phyloP scores from a whole-genome alignment of 2,888 invertebrate species.

The Drosophila borborema region DNA sequence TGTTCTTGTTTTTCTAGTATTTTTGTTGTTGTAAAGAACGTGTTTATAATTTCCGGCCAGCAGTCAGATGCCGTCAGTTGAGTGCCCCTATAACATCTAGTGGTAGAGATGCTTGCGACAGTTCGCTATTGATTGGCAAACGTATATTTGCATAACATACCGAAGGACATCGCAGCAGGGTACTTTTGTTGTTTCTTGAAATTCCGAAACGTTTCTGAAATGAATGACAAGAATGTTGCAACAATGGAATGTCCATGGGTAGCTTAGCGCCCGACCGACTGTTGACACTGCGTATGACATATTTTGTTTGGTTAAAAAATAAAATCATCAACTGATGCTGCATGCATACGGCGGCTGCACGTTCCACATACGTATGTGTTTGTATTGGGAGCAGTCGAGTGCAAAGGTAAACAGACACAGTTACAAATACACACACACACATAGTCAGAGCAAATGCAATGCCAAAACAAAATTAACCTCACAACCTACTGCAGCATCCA shows the following conservation, averaged over 20 bases:
- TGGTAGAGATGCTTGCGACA: constrained; percentile 33
- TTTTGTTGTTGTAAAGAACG: constrained; percentile 44
- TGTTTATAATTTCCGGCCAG: constrained; percentile 70
- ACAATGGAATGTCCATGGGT: constrained; percentile 5
- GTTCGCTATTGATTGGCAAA: constrained; percentile 56
- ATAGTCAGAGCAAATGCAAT: constrained; percentile 55
- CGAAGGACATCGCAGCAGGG: constrained; percentile 7
- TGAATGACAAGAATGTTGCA: constrained; percentile 3
- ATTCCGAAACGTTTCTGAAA: constrained; percentile 8
- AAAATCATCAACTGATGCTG: constrained; percentile 51
- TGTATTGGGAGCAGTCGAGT: constrained; percentile 71
- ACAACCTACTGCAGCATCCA: constrained; percentile 69
- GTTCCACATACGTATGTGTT: constrained; percentile 13
- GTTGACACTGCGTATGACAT: constrained; percentile 58
- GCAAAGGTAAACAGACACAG: constrained; percentile 67
- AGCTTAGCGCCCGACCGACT: constrained; percentile 2
- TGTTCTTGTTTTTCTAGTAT: constrained; percentile 4
- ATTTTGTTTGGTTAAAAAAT: constrained; percentile 63
- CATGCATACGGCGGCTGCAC: constrained; percentile 4
- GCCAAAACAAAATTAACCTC: constrained; percentile 74
- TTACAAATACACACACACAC: constrained; percentile 27
- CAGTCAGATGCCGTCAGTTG: constrained; percentile 32
- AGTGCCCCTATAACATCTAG: constrained; percentile 12
- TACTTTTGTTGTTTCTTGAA: neutral
- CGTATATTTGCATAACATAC: constrained; percentile 41